Evolutionary conservation across 2,888 invertebrate species (phyloP), one percentile per base, ranked within the genome.

Genomic region (Lasioglossum lativentre): DNA sequence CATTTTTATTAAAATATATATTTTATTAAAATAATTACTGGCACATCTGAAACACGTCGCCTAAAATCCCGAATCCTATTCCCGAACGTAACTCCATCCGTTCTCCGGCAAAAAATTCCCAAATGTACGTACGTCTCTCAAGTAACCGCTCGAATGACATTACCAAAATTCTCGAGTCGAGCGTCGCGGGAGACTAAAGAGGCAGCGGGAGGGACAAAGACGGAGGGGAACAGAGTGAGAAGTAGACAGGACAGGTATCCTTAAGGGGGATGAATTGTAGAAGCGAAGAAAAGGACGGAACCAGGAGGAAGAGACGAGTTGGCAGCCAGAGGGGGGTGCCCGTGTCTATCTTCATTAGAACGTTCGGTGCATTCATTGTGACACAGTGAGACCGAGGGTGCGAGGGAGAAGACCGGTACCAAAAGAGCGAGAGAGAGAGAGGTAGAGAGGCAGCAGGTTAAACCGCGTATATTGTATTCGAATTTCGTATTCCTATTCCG

Each of bases 301-400:
- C 34, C 19, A 66, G 59, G 73, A 38, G 30, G 59, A 45, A 30
- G 47, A 30, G 66, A 70, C 73, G 75, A 59, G 80, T 30, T 40
- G 77, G 75, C 80, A 80, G 74, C 38, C 80, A 2, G 23, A 75
- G 74, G 52, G 83, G 87, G 78, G 68, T 83, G 77, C 66, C 59
- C 76, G 78, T 78, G 87, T 87, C 87, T 78, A 86, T 90, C 90
- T 90, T 90, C 90, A 84, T 90, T 90, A 90, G 82, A 68, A 42
- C 63, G 77, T 88, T 84, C 78, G 89, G 87, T 78, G 84, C 80
- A 80, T 84, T 89, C 82, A 83, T 82, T 82, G 83, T n/a, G 85
- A 80, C 68, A 27, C 12, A 59, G 14, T 30, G 19, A 23, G 52
- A 14, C 14, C 40, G 27, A n/a, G 1, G 3, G 34, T 40, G 27